A percentile compares a stretch with the other conserved stretches of the same genome.
These are phyloP conservation scores for Lutjanus erythropterus DNA, from an alignment of 2,113 vertebrate genomes.

Conservation along the genomic window DNA sequence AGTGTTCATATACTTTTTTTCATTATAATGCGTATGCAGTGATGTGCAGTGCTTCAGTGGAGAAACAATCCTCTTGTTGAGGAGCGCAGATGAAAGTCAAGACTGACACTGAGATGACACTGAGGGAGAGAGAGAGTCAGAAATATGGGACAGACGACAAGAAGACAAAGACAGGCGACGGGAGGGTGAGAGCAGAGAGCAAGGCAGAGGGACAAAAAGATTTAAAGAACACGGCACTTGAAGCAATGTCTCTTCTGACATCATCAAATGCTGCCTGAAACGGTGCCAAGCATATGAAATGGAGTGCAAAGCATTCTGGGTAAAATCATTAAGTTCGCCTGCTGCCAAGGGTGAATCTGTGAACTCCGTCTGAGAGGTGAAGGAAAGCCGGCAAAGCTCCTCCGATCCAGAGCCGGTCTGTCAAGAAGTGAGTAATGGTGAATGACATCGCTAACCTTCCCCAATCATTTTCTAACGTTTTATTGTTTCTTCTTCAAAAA, in stretches of 20 bases:
- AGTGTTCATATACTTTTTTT: background rate
- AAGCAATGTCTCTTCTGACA: conserved; percentile 47
- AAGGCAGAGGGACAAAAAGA: conserved; percentile 5
- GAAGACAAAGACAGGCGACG: background rate
- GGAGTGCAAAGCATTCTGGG: conserved; percentile 48
- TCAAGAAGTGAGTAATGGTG: conserved; percentile 33
- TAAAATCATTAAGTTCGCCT: conserved; percentile 32
- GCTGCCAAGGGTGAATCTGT: conserved; percentile 36
- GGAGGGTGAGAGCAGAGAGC: too few relatives aligned
- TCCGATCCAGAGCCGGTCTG: conserved; percentile 9
- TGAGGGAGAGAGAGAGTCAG: background rate
- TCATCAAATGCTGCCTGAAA: conserved; percentile 39
- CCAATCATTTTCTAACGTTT: conserved; percentile 2
- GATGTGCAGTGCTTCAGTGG: conserved; percentile 3
- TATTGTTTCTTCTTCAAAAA: conserved; percentile 22
- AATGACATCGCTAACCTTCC: conserved; percentile 40
- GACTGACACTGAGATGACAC: conserved; percentile 8
- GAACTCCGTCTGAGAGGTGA: conserved; percentile 36
- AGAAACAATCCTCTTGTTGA: background rate
- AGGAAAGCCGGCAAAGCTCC: conserved; percentile 14
- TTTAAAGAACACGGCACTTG: conserved; percentile 1
- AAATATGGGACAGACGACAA: background rate
- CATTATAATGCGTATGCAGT: too few relatives aligned
- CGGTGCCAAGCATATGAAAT: conserved; percentile 26
- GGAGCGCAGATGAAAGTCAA: conserved; percentile 23